Percentiles rank a stretch among this genome's conserved stretches.
Conservation (phyloP, 1,140 invertebrate genomes). For the Platorchestia sp. region DNA sequence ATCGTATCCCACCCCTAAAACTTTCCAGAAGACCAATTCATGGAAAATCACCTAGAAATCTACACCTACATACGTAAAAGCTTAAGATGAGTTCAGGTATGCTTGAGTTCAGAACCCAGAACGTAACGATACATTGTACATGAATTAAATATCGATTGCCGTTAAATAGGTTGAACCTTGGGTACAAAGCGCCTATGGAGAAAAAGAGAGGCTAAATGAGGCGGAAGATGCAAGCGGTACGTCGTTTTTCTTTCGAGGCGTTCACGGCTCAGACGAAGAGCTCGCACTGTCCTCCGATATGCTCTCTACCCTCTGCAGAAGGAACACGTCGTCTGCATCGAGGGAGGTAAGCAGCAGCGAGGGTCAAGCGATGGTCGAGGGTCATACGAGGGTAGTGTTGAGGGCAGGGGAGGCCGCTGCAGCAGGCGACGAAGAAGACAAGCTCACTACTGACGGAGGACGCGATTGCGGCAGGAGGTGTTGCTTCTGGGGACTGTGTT, state of each 20-base stretch:
- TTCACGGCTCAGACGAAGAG: neutral
- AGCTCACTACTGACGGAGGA: neutral
- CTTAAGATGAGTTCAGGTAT: no score
- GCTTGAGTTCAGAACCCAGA: no score
- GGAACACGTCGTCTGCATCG: constrained; percentile 29
- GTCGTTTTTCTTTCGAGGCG: neutral
- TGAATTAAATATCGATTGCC: neutral
- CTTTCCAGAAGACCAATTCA: neutral
- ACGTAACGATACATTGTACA: neutral
- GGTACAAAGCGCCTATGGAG: neutral
- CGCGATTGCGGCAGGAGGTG: constrained; percentile 31
- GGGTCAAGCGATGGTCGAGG: neutral
- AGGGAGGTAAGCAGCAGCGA: constrained; percentile 26
- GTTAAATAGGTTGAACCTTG: neutral
- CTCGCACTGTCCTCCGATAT: neutral
- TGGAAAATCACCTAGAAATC: neutral
- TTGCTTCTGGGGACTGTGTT: constrained; percentile 35
- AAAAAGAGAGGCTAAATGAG: neutral
- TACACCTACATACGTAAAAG: no score
- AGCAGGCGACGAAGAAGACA: neutral
- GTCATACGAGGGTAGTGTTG: constrained; percentile 46
- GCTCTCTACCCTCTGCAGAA: constrained; percentile 11
- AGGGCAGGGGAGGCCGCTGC: neutral
- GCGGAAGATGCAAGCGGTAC: neutral
- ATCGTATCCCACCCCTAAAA: neutral